Evolutionary conservation across 2,888 invertebrate genomes (phyloP), one percentile per base, ranked within the genome.

Genomic region (Lissonota sp.): DNA sequence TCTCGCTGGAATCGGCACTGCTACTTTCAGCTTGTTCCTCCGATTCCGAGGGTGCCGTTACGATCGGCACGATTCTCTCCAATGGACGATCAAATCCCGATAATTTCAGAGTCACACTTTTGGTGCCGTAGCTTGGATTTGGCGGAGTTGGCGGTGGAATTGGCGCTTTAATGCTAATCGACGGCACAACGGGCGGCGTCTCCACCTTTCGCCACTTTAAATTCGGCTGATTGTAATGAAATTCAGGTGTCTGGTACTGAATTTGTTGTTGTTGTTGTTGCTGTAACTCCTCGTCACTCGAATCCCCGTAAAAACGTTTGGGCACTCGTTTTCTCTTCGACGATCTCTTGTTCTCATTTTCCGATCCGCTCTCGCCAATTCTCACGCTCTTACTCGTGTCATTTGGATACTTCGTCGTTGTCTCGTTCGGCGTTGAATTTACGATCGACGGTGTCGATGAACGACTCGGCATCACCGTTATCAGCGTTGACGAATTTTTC

Each of bases 271-370:
- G 87, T 6, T 74, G 67, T 5, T 67, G 94, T 0, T 95, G 95
- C 1, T 95, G 95, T 83, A 90, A 93, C 5, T 97, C 97, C 87
- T 97, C 97, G 86, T 97, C 97, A 90, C 97, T 97, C 0, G 97
- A 96, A 90, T 97, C 97, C 0, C 97, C 97, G 89, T 97, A 97
- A 91, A 97, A 97, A 89, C 96, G 96, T 88, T 97, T 97, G 0
- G 97, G 97, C 40, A 97, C 95, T 53, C 97, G 93, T 87, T 96
- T 94, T 79, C 97, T 94, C 92, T 97, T 97, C 0, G 97, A 97
- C 0, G 95, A 95, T 49, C 97, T 94, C 88, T 95, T 96, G 14
- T 93, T 95, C 87, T 96, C 96, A 5, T 93, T 93, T 86, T 94
- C 94, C 7, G 94, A 93, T 53, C 93, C 93, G 72, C 90, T 90